Percentiles rank a stretch among this genome's conserved stretches.
Evolutionary conservation across 2,797 vertebrate species (phyloP).

Genomic region (Tarsius wallacei): DNA sequence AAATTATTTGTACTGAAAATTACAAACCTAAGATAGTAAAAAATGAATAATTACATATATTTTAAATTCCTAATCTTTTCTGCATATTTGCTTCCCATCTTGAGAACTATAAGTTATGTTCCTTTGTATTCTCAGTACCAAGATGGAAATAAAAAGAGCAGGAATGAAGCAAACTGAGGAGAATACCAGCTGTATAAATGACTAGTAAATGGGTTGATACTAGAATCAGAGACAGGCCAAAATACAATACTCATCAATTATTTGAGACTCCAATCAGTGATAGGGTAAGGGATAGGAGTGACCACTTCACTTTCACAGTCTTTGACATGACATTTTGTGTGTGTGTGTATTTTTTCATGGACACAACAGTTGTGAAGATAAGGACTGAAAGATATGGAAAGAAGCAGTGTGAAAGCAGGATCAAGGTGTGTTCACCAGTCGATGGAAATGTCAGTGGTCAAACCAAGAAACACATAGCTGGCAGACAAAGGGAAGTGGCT

Average conservation of each 20-base stretch:
- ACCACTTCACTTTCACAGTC: background rate
- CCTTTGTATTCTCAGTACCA: background rate
- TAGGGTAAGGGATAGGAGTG: background rate
- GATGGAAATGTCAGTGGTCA: background rate
- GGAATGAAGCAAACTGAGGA: background rate
- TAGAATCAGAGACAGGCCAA: background rate
- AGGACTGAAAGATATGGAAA: background rate
- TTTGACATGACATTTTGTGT: background rate
- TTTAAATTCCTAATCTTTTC: conserved; percentile 34
- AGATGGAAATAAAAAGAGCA: background rate
- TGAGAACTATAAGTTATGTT: background rate
- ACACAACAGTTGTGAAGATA: background rate
- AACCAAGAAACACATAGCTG: background rate
- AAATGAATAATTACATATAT: background rate
- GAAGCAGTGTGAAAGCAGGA: background rate
- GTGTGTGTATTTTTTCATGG: background rate
- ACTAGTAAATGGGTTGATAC: background rate
- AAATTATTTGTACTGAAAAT: background rate
- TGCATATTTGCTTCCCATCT: background rate
- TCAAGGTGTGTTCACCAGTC: background rate
- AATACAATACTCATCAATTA: background rate
- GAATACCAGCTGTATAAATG: background rate
- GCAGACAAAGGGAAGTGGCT: background rate
- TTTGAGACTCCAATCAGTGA: background rate
- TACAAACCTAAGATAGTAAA: background rate